phyloP scores from a whole-genome alignment of 2,797 vertebrate genomes.

The Takifugu rubripes region DNA sequence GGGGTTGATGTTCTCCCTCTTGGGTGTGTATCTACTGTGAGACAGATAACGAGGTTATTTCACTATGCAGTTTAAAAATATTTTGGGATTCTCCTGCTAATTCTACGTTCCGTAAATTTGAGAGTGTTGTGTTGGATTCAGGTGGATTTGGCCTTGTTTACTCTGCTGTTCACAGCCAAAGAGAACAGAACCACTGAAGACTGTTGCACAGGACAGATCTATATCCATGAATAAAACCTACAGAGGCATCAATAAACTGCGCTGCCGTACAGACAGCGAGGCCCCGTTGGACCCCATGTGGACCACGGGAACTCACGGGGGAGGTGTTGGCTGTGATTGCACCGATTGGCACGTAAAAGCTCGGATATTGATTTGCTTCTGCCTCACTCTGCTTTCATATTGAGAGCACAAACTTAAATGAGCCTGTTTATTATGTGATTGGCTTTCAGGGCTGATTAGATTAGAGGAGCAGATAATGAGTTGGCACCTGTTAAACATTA shows the following conservation, averaged over 20 bases:
- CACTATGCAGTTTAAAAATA: no score
- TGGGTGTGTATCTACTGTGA: no score
- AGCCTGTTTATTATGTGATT: neutral
- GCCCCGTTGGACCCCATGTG: conserved; percentile 27
- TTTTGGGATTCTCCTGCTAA: no score
- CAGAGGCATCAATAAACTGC: conserved; percentile 37
- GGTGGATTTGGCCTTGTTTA: no score
- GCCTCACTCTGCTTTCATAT: neutral
- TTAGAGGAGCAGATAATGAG: neutral
- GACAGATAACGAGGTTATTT: no score
- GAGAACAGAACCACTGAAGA: conserved; percentile 32
- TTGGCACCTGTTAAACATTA: conserved; percentile 3
- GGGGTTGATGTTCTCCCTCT: no score
- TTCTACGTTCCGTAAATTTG: no score
- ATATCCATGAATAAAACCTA: conserved; percentile 30
- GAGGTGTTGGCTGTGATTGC: conserved; percentile 5
- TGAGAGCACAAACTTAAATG: neutral
- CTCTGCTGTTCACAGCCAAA: conserved; percentile 32
- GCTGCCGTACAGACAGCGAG: conserved; percentile 33
- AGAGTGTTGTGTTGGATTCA: no score
- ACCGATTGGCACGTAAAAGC: neutral
- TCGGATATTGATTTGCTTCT: neutral
- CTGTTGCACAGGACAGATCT: conserved; percentile 32
- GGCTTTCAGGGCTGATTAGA: neutral
- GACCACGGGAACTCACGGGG: neutral